Evolutionary conservation across 2,888 invertebrate genomes (phyloP), one percentile per base, ranked within the genome.

Genomic region (Drosophila gaucha): DNA sequence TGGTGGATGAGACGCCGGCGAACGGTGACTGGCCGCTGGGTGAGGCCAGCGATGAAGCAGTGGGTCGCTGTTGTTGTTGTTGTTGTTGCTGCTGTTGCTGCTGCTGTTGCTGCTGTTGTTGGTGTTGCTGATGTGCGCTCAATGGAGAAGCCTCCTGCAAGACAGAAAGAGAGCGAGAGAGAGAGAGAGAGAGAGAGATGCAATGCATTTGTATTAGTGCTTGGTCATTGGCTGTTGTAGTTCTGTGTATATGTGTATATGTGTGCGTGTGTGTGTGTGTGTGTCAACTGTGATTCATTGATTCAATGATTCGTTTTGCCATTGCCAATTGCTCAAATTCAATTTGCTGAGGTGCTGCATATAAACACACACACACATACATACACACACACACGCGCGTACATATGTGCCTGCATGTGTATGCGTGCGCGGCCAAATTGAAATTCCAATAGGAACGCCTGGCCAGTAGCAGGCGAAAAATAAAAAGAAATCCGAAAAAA

Each of bases 121-220:
- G 73, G 6, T 65, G 71, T 8, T 75, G 89, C 70, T 89, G 91
- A 80, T 89, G 91, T 78, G 79, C 78, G 80, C 90, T 91, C 78
- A 91, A 69, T 78, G 91, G 91, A 89, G 91, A 91, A 83, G 90
- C 85, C 82, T 91, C 91, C 91, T 90, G 39, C 24, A 18, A 10
- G n/a, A 26, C n/a, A n/a, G n/a, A n/a, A n/a, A n/a, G 24, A 20
- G 39, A 8, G 24, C 0, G 9, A 30, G n/a, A 16, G 26, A n/a
- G 14, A 20, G 9, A 44, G 5, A 46, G 16, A 43, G 4, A 47
- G 6, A 28, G 43, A 39, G 16, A 16, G 67, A 28, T n/a, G 36
- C 50, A 44, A 43, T 54, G 39, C 20, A 64, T 22, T 60, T 36
- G 36, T 39, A 38, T 59, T 31, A 49, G 58, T 59, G 60, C 24